These are phyloP conservation scores for Rotaria socialis DNA, from an alignment of 2,888 invertebrate species.

Conservation along the genomic window DNA sequence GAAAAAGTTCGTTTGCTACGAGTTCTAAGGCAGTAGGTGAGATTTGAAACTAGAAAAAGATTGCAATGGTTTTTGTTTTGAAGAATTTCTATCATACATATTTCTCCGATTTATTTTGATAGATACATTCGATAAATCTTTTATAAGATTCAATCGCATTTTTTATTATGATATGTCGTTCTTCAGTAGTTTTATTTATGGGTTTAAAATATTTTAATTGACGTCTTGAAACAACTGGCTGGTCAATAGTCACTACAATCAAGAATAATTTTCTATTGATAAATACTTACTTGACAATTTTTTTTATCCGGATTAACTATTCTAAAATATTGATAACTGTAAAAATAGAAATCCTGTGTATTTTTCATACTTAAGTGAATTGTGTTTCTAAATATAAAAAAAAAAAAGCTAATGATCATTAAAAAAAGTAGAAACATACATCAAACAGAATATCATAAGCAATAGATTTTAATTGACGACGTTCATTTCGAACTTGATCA, in stretches of 20 bases:
- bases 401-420: neutral
- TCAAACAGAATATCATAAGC: constrained; percentile 20
- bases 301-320: neutral
- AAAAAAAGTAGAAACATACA: neutral
- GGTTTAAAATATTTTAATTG: neutral
- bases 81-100: neutral
- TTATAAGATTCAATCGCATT: neutral
- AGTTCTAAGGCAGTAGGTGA: neutral
- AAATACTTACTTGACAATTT: neutral
- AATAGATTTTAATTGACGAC: neutral
- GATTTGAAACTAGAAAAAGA: neutral
- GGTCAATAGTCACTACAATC: neutral
- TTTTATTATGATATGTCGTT: neutral
- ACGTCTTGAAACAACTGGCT: neutral
- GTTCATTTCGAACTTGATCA: constrained; percentile 11
- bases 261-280: neutral
- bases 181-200: neutral
- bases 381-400: neutral
- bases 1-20: neutral
- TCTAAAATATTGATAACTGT: neutral
- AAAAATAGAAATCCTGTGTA: neutral
- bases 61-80: neutral
- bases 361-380: neutral
- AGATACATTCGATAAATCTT: neutral
- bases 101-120: neutral